Evolutionary conservation across 2,113 vertebrate genomes (phyloP), one percentile per base, ranked within the genome.

Genomic region (Pipa parva): DNA sequence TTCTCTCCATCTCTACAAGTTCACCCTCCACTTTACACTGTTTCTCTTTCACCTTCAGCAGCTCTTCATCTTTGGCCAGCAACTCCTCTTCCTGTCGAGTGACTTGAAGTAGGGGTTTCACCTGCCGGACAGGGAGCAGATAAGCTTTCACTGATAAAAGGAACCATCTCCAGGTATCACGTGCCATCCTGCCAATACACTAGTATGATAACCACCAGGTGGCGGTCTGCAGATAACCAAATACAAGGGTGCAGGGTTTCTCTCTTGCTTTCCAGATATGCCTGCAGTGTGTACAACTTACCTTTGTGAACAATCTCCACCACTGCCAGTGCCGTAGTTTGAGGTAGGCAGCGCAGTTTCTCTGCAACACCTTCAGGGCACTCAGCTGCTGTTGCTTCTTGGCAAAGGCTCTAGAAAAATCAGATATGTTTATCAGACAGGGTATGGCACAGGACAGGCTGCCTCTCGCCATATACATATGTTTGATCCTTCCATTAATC

Each of bases 301-400:
- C 97, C 94, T 99, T 99, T 0, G 97, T 99, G 86, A 99, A 99
- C 51, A 99, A 93, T 24, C 96, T 88, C 96, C 97, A 99, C 97
- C 97, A 99, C 81, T 99, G 97, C 97, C 97, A 99, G 79, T 98
- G 95, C 21, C 97, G 88, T 25, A 99, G 84, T 65, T 99, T 99
- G 68, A 99, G 75, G 75, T 99, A 99, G 0, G 96, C 97, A 0
- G 97, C 95, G 20, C 96, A 99, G 81, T 99, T 99, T 78, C 96
- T 93, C 88, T 99, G 96, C 15, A 99, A 83, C 49, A 99, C 95
- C 81, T 97, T 99, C 63, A 99, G 76, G 22, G 96, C 96, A 27
- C 95, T 99, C 58, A 98, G 82, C 76, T 99, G 97, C 55, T 99
- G 96, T 51, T 99, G 96, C 74, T 98, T 98, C 81, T 97, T 97